Conservation (phyloP, 2,888 invertebrate genomes). For the Sinelater perroti region DNA sequence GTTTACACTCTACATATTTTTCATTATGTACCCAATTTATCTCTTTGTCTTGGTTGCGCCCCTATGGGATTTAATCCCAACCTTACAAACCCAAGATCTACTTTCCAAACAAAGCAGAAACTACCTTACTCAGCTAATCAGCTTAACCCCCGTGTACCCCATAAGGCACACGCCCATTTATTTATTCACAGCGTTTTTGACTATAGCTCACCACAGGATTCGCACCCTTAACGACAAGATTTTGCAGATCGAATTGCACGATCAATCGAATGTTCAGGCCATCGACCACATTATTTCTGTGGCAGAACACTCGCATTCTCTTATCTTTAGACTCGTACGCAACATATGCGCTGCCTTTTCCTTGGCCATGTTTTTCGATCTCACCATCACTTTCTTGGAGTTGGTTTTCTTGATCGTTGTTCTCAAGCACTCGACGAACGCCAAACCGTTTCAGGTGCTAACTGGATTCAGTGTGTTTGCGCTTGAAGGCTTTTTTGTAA, state of each 20-base stretch:
- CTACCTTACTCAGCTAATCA: conserved; percentile 3
- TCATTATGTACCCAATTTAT: conserved; percentile 14
- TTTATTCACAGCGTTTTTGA: conserved; percentile 10
- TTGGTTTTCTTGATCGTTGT: conserved; percentile 4
- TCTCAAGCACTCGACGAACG: conserved; percentile 4
- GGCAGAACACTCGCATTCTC: neutral
- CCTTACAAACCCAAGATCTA: neutral
- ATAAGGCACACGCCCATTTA: conserved; percentile 15
- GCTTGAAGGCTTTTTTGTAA: neutral
- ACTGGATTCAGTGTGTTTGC: conserved; percentile 14
- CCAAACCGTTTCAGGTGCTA: neutral
- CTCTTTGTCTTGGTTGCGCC: conserved; percentile 6
- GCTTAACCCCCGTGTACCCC: conserved; percentile 1
- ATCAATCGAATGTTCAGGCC: neutral
- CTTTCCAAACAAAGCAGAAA: neutral
- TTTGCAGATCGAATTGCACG: neutral
- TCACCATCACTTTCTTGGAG: conserved; percentile 17
- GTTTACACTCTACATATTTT: neutral
- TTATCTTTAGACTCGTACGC: neutral
- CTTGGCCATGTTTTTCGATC: conserved; percentile 8
- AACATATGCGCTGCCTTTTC: neutral
- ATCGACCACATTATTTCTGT: neutral
- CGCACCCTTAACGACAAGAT: neutral
- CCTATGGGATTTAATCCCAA: neutral
- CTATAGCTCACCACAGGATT: neutral